These are phyloP conservation scores for Colius striatus DNA, from an alignment of 2,113 vertebrate genomes.

Conservation along the genomic window DNA sequence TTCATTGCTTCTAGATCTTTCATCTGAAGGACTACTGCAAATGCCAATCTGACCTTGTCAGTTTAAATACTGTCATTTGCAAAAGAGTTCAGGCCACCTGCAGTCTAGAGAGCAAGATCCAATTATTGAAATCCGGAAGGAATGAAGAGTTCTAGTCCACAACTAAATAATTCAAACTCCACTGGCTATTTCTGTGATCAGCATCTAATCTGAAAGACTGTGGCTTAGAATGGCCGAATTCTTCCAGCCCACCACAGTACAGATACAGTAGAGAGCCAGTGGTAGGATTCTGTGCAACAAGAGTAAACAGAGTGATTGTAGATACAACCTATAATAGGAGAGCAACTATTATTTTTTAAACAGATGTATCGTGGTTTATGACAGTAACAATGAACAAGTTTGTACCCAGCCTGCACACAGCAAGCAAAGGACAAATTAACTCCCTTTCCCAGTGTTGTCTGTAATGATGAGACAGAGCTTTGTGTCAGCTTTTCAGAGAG, in stretches of 20 bases:
- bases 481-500: background rate
- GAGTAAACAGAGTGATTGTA: background rate
- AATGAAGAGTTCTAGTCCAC: conserved; percentile 21
- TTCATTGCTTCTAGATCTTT: background rate
- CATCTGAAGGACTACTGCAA: background rate
- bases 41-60: background rate
- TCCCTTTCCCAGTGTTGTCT: background rate
- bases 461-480: background rate
- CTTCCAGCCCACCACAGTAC: background rate
- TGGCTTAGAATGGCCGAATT: background rate
- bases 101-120: background rate
- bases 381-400: background rate
- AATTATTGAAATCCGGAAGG: background rate
- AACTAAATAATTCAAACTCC: conserved; percentile 56
- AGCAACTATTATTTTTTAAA: background rate
- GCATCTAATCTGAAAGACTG: background rate
- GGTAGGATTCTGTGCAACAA: background rate
- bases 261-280: background rate
- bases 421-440: background rate
- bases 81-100: background rate
- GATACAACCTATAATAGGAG: background rate
- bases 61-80: background rate
- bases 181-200: conserved; percentile 35
- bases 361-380: background rate
- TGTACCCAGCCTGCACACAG: background rate